Percentiles rank a stretch among this genome's conserved stretches.
These are phyloP conservation scores for Tenebrosternarchus preto DNA, from an alignment of 2,113 vertebrate genomes.

Conservation along the genomic window DNA sequence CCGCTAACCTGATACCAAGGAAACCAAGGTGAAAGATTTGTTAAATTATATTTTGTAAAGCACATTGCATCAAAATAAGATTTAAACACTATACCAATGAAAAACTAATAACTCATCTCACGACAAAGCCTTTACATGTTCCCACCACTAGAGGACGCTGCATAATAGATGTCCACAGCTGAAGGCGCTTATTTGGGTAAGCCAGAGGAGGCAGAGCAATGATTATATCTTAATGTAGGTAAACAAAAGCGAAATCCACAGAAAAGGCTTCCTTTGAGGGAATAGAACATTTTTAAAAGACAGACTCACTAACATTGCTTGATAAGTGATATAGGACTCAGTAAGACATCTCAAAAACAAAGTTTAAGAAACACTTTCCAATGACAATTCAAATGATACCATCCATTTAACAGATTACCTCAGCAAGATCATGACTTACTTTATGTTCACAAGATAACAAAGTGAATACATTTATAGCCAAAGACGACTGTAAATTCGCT, in stretches of 20 bases:
- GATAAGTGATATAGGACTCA: neutral
- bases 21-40: too few relatives aligned
- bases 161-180: neutral
- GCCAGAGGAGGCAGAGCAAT: neutral
- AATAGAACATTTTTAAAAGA: neutral
- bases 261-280: neutral
- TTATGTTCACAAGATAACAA: constrained; percentile 26
- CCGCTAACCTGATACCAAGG: too few relatives aligned
- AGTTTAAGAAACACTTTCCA: constrained; percentile 3
- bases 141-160: constrained; percentile 22
- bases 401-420: constrained; percentile 28
- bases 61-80: neutral
- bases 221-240: neutral
- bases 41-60: too few relatives aligned
- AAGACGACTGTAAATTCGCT: constrained; percentile 10
- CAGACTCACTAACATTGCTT: neutral
- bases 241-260: constrained; percentile 2
- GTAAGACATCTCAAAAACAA: neutral
- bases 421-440: constrained; percentile 16
- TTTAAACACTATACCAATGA: neutral
- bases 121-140: neutral
- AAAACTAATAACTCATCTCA: neutral
- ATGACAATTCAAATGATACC: neutral
- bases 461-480: neutral
- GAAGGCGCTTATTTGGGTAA: neutral